Evolutionary conservation across 2,113 vertebrate genomes (phyloP).

Genomic region (Stictonetta naevosa): DNA sequence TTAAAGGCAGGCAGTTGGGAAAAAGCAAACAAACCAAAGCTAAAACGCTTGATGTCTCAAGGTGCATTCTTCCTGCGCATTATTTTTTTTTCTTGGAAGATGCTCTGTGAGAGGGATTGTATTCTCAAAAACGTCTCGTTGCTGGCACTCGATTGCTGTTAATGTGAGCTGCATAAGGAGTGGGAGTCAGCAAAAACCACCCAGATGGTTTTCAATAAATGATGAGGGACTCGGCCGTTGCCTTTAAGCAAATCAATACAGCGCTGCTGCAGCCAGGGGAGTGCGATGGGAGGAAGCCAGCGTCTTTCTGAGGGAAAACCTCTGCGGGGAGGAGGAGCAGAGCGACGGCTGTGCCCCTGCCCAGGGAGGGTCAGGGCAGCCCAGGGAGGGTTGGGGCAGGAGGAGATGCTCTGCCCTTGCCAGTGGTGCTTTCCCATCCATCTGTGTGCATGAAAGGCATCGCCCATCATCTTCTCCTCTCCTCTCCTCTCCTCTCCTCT

Average conservation of each 20-base stretch:
- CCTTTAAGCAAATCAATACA: slow-evolving; percentile 46
- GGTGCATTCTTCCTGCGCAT: slow-evolving; percentile 38
- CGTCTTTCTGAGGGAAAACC: background rate
- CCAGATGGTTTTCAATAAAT: slow-evolving; percentile 21
- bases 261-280: background rate
- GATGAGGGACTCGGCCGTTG: background rate
- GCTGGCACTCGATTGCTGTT: background rate
- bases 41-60: slow-evolving; percentile 32
- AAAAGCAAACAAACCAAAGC: slow-evolving; percentile 40
- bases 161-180: background rate
- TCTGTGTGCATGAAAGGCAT: too few relatives aligned
- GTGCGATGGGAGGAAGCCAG: background rate
- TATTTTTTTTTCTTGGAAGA: slow-evolving; percentile 57
- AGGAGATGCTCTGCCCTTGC: background rate
- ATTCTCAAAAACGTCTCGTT: background rate
- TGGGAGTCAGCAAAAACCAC: slow-evolving; percentile 31
- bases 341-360: background rate
- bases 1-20: slow-evolving; percentile 63
- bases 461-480: too few relatives aligned
- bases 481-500: too few relatives aligned
- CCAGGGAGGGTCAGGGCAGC: too few relatives aligned
- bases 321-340: background rate
- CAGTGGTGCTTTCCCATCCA: background rate
- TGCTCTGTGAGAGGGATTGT: slow-evolving; percentile 14
- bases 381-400: fast-evolving